Evolutionary conservation across 2,797 vertebrate genomes (phyloP), one percentile per base, ranked within the genome.

Genomic region (Galago senegalensis): DNA sequence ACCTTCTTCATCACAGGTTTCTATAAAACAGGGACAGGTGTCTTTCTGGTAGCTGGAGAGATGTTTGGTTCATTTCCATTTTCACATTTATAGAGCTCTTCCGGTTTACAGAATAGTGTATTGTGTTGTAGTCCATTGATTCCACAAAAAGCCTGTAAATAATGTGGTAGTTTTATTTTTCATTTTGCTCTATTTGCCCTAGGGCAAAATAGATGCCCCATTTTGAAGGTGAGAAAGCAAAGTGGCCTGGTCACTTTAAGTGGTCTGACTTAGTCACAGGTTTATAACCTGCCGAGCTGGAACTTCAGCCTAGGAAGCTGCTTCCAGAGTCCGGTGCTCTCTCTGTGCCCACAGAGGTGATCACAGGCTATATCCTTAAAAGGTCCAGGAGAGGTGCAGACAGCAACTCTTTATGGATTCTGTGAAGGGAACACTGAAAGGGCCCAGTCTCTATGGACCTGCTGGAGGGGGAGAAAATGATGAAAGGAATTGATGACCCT

Each of bases 261-360:
- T 67, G 77, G 21, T 10, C 40, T 40, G 49, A 58, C 9, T 82
- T 20, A 79, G 16, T 63, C 46, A 16, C 5, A 13, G 40, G 43
- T 92, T 93, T 90, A 43, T 63, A 87, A 56, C 11, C 65, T 77
- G n/a, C n/a, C 89, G 49, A 80, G 8, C 12, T 83, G n/a, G 82
- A 14, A 43, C n/a, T 60, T 69, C 31, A 37, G 92, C 10, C 20
- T 63, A 34, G 5, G 9, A 7, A 17, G 8, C 14, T 94, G 6
- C 8, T n/a, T 81, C 34, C 49, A 53, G 20, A 65, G 14, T 27
- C 60, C 29, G 67, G 3, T 20, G 31, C 11, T 17, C 2, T 17
- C 80, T 69, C 53, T 93, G 16, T 31, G n/a, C 3, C 17, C 21
- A 21, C 5, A 21, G 27, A 37, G 46, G 18, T 67, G 46, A 97